These are phyloP conservation scores for Oostethus manadensis DNA, from an alignment of 2,113 vertebrate genomes.

Conservation along the genomic window DNA sequence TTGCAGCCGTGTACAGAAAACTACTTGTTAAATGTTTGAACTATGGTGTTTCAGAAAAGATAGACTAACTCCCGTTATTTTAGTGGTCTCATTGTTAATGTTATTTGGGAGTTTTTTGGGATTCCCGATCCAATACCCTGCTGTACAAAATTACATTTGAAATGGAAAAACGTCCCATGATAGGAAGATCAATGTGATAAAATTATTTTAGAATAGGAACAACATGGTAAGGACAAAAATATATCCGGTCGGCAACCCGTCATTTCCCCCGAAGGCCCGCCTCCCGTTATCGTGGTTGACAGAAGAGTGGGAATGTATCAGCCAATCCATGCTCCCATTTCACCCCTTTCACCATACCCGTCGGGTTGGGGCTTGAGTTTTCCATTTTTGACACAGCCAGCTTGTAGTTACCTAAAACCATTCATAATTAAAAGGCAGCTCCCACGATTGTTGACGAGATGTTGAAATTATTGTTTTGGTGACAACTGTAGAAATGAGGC, in stretches of 20 bases:
- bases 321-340: constrained; percentile 16
- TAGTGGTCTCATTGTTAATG: constrained; percentile 30
- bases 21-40: constrained; percentile 70
- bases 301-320: constrained; percentile 32
- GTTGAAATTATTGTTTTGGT: constrained; percentile 2
- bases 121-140: constrained; percentile 53
- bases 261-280: constrained; percentile 19
- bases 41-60: constrained; percentile 70
- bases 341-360: constrained; percentile 35
- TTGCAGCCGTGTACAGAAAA: constrained; percentile 69
- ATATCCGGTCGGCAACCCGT: constrained; percentile 12
- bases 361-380: constrained; percentile 44
- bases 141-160: constrained; percentile 64
- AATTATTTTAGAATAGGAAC: constrained; percentile 36
- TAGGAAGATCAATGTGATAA: constrained; percentile 37
- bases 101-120: constrained; percentile 44
- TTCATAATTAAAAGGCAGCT: constrained; percentile 49
- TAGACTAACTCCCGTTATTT: constrained; percentile 24
- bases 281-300: constrained; percentile 17
- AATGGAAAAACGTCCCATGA: constrained; percentile 37
- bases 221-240: constrained; percentile 9
- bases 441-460: constrained; percentile 16
- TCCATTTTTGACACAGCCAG: constrained; percentile 57
- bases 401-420: constrained; percentile 58
- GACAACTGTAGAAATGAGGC: constrained; percentile 46